Percentiles rank a stretch among this genome's conserved stretches.
Evolutionary conservation across 1,140 invertebrate species (phyloP).

Genomic region (Trigoniulus corallinus): DNA sequence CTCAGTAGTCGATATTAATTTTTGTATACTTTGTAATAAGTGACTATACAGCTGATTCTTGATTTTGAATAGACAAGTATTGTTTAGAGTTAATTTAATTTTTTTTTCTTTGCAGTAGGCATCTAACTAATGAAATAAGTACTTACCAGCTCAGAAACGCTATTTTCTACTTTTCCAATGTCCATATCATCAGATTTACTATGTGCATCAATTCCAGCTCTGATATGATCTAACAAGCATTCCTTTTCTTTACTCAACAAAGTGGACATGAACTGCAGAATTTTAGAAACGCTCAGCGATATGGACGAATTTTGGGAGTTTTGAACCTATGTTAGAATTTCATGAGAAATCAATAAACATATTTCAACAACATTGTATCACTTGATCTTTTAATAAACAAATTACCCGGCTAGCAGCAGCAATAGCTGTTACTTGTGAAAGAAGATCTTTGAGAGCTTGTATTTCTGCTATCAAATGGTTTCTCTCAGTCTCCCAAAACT

Average conservation of each 20-base stretch:
- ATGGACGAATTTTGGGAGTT: background rate
- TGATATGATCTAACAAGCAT: too few relatives aligned
- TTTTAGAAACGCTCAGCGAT: background rate
- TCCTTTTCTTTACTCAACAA: too few relatives aligned
- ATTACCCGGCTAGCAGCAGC: background rate
- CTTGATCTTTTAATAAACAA: too few relatives aligned
- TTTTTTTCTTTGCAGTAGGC: too few relatives aligned
- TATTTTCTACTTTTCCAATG: background rate
- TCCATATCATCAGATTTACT: background rate
- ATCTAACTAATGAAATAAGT: too few relatives aligned
- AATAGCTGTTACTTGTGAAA: slow-evolving; percentile 2
- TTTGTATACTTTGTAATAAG: background rate
- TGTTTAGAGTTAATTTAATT: too few relatives aligned
- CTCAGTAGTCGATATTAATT: background rate
- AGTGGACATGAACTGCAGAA: background rate
- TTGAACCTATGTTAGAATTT: background rate
- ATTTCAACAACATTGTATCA: too few relatives aligned
- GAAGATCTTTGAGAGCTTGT: slow-evolving; percentile 6
- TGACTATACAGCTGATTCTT: background rate
- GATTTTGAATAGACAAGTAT: background rate
- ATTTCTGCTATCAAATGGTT: slow-evolving; percentile 5
- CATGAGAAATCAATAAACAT: too few relatives aligned
- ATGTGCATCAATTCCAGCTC: too few relatives aligned
- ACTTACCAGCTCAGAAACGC: background rate
- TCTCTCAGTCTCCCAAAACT: slow-evolving; percentile 5